A percentile compares a stretch with the other conserved stretches of the same genome.
Evolutionary conservation across 1,140 invertebrate species (phyloP).

Genomic region (Eufriesea mexicana): DNA sequence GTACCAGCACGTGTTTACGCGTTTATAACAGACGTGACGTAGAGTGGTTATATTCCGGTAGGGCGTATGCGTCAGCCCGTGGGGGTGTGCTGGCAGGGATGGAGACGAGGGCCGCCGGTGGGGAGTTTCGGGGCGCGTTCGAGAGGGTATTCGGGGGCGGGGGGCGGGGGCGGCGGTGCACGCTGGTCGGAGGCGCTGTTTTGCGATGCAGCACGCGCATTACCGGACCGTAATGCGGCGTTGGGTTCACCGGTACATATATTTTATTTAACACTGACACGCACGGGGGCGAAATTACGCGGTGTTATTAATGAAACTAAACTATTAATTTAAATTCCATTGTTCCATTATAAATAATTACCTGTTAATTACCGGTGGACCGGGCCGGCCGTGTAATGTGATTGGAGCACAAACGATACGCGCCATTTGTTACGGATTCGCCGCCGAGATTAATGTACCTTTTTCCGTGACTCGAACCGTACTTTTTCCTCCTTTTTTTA

Average conservation of each 20-base stretch:
- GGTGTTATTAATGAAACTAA: conserved; percentile 82
- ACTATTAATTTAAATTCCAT: conserved; percentile 83
- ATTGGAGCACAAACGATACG: conserved; percentile 65
- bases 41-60: conserved; percentile 72
- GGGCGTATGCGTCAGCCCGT: conserved; percentile 45
- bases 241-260: conserved; percentile 76
- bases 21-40: conserved; percentile 81
- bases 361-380: conserved; percentile 78
- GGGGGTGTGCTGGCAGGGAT: neutral
- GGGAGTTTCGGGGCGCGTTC: conserved; percentile 5
- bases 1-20: conserved; percentile 80
- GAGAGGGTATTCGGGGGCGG: conserved; percentile 19
- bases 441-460: conserved; percentile 41
- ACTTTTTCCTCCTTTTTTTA: conserved; percentile 28
- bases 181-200: conserved; percentile 69
- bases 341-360: conserved; percentile 83
- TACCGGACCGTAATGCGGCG: conserved; percentile 78
- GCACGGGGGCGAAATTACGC: conserved; percentile 76
- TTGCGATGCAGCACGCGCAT: conserved; percentile 78
- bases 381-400: conserved; percentile 62
- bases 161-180: conserved; percentile 16
- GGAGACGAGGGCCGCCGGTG: conserved; percentile 17
- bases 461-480: conserved; percentile 38
- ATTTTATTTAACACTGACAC: conserved; percentile 81
- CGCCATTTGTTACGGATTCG: conserved; percentile 51